phyloP scores from a whole-genome alignment of 1,140 invertebrate species.

The honey bee (Apis mellifera) region DNA sequence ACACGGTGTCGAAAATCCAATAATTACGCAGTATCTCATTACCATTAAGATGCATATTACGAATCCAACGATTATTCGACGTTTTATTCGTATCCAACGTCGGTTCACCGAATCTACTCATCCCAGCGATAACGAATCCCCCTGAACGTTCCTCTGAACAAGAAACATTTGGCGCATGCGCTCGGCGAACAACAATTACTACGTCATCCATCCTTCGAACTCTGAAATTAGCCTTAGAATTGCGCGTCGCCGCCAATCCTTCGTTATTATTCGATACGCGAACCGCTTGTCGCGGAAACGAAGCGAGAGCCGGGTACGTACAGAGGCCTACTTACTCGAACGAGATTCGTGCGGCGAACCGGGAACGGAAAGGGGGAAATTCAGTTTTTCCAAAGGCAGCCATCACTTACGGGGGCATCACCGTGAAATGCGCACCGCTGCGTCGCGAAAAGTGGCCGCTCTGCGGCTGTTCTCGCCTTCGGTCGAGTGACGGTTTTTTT shows the following conservation, averaged over 20 bases:
- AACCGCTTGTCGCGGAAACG: neutral
- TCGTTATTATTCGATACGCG: too few species aligned
- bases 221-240: too few species aligned
- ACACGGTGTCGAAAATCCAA: too few species aligned
- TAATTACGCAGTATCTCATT: too few species aligned
- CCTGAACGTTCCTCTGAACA: too few species aligned
- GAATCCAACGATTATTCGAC: neutral
- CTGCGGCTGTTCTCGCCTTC: neutral
- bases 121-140: too few species aligned
- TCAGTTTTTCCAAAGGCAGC: conserved; percentile 6
- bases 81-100: neutral
- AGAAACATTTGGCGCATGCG: too few species aligned
- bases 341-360: neutral
- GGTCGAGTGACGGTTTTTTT: conserved; percentile 15
- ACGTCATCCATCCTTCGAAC: too few species aligned
- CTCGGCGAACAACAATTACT: too few species aligned
- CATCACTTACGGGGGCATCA: neutral
- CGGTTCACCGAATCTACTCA: too few species aligned
- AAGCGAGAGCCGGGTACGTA: neutral
- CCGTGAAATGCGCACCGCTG: neutral
- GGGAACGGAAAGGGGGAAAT: neutral
- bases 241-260: too few species aligned
- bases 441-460: conserved; percentile 8
- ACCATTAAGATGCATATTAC: too few species aligned
- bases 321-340: neutral